phyloP scores from a whole-genome alignment of 2,888 invertebrate genomes.

The Spodoptera exigua region DNA sequence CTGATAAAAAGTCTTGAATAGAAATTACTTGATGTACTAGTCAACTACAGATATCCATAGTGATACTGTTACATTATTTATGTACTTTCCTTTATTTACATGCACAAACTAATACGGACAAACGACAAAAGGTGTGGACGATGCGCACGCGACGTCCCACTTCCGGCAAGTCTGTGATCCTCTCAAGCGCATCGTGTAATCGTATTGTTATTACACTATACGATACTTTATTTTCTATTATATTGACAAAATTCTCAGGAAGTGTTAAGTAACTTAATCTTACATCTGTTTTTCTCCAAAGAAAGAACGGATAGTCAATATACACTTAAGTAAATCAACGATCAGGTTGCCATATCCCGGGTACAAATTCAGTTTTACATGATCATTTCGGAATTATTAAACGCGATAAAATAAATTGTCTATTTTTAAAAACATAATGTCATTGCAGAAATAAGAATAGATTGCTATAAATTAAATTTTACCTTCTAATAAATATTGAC shows the following conservation, averaged over 20 bases:
- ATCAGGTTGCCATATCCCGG: too few species aligned
- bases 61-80: conserved; percentile 26
- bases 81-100: conserved; percentile 70
- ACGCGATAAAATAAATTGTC: too few species aligned
- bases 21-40: conserved; percentile 17
- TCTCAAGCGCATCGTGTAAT: conserved; percentile 69
- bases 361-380: too few species aligned
- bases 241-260: conserved; percentile 1
- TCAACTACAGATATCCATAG: conserved; percentile 9
- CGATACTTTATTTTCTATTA: conserved; percentile 17
- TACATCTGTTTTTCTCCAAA: too few species aligned
- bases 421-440: too few species aligned
- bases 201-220: conserved; percentile 42
- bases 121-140: conserved; percentile 61
- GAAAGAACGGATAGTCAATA: too few species aligned
- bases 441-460: too few species aligned
- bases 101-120: conserved; percentile 59
- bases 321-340: too few species aligned
- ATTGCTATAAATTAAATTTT: too few species aligned
- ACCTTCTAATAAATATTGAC: conserved; percentile 6
- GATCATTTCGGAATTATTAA: too few species aligned
- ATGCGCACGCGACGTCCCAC: conserved; percentile 70
- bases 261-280: background rate
- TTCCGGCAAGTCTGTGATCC: conserved; percentile 73
- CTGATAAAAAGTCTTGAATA: conserved; percentile 6